Evolutionary conservation across 1,140 invertebrate genomes (phyloP).

Genomic region (Polypedilum vanderplanki): DNA sequence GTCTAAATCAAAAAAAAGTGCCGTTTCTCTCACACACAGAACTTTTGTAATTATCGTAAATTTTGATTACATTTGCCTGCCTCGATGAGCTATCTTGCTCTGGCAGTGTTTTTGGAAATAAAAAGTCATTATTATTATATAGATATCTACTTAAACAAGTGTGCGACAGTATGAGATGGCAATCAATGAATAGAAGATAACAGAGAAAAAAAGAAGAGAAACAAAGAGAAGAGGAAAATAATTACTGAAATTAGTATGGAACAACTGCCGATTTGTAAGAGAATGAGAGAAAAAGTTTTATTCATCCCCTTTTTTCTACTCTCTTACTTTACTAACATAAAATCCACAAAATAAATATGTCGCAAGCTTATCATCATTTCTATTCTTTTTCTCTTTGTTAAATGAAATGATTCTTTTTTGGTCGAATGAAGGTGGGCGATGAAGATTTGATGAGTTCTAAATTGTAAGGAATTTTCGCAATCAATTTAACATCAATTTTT

Average conservation of each 20-base stretch:
- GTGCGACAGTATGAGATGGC: not conserved
- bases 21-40: not conserved
- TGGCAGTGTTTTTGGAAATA: not conserved
- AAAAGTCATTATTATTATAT: not conserved
- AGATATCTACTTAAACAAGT: constrained; percentile 13
- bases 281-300: not conserved
- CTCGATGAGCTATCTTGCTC: not conserved
- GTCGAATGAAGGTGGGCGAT: not conserved
- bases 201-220: not conserved
- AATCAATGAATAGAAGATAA: not conserved
- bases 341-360: constrained; percentile 28
- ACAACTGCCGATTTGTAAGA: constrained; percentile 21
- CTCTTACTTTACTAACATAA: not conserved
- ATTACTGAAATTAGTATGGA: constrained; percentile 12
- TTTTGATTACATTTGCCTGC: not conserved
- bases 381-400: not conserved
- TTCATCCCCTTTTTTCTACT: too few relatives aligned
- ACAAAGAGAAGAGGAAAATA: constrained; percentile 8
- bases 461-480: too few relatives aligned
- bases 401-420: not conserved
- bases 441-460: too few relatives aligned
- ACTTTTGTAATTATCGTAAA: constrained; percentile 28
- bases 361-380: constrained; percentile 15
- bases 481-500: too few relatives aligned
- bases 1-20: too few relatives aligned